A percentile compares a stretch with the other conserved stretches of the same genome.
Conservation (phyloP, 2,888 invertebrate genomes). For the Pegoplata infirma region DNA sequence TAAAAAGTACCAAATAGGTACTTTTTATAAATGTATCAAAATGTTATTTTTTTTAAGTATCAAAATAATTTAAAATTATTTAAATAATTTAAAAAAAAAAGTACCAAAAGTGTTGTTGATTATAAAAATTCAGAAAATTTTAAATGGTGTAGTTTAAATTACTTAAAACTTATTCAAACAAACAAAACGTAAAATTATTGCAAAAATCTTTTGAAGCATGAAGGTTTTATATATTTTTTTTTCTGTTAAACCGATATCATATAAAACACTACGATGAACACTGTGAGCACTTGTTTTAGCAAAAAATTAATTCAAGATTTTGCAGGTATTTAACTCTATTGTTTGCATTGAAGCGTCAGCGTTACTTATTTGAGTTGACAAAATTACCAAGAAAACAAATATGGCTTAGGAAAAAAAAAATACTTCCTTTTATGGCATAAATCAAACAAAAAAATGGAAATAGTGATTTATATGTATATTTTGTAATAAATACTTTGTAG, state of each 20-base stretch:
- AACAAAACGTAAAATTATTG: conserved; percentile 24
- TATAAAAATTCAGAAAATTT: neutral
- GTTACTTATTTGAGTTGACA: neutral
- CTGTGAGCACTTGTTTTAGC: neutral
- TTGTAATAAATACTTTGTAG: too few species aligned
- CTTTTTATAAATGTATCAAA: too few species aligned
- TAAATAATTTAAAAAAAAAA: too few species aligned
- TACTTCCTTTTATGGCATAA: neutral
- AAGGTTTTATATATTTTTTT: too few species aligned
- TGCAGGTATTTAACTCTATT: neutral
- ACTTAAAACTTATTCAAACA: neutral
- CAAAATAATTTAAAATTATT: too few species aligned
- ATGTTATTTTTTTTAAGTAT: too few species aligned
- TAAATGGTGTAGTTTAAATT: neutral
- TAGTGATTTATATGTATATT: too few species aligned
- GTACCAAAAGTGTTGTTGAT: too few species aligned
- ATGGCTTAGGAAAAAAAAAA: neutral
- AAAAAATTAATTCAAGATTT: neutral
- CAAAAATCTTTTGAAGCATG: conserved; percentile 62
- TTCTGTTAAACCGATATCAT: neutral
- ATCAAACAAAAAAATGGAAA: too few species aligned
- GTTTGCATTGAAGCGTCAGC: too few species aligned
- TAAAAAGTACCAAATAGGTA: too few species aligned
- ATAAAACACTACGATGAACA: neutral
- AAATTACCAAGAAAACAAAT: neutral